phyloP scores from a whole-genome alignment of 2,888 invertebrate genomes.

The Salticus scenicus region DNA sequence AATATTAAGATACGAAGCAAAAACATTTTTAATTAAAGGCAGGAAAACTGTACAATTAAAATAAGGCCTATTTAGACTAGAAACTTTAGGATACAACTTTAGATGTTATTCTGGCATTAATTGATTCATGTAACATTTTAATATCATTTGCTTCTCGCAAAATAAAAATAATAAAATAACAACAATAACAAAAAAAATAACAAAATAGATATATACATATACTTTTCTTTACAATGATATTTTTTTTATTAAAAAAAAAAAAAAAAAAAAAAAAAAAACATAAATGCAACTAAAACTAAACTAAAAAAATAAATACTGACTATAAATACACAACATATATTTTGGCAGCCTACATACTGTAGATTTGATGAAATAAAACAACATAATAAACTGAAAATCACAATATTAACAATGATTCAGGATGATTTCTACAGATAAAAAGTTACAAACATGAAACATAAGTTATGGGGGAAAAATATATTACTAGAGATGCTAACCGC shows the following conservation, averaged over 20 bases:
- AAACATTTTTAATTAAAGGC: too few species aligned
- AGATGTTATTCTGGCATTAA: neutral
- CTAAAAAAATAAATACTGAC: neutral
- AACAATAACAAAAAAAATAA: constrained; percentile 17
- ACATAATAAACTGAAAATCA: neutral
- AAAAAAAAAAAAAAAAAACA: neutral
- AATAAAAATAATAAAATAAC: constrained; percentile 8
- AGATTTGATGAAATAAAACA: neutral
- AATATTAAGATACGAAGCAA: neutral
- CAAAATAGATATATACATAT: constrained; percentile 22
- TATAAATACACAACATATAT: neutral
- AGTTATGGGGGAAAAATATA: constrained; percentile 13
- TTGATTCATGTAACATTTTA: neutral
- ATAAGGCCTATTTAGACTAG: neutral
- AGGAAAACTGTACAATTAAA: neutral
- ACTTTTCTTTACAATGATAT: constrained; percentile 2
- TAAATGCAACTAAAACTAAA: too few species aligned
- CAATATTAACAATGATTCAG: constrained; percentile 18
- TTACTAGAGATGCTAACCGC: constrained; percentile 9
- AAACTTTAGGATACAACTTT: neutral
- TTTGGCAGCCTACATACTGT: neutral
- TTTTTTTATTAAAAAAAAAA: neutral
- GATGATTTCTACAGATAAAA: constrained; percentile 21
- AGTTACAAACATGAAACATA: constrained; percentile 21
- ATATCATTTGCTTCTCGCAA: neutral